phyloP scores from a whole-genome alignment of 2,113 vertebrate genomes.

The Haemorhous mexicanus region DNA sequence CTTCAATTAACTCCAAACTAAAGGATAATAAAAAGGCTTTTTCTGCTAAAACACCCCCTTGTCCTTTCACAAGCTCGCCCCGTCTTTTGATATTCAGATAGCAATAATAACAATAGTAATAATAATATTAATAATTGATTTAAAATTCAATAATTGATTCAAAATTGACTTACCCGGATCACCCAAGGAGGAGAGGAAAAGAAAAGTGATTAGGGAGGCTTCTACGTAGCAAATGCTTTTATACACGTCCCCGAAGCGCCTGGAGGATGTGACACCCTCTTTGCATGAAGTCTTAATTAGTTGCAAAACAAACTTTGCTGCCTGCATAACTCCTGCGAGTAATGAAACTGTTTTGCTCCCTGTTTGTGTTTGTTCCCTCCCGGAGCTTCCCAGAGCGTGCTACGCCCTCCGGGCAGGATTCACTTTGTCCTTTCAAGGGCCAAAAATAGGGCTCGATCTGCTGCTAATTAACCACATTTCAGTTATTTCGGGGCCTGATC shows the following conservation, averaged over 20 bases:
- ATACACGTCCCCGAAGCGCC: conserved; percentile 44
- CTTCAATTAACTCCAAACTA: not conserved
- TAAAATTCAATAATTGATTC: conserved; percentile 25
- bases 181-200: conserved; percentile 41
- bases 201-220: conserved; percentile 41
- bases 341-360: conserved; percentile 62
- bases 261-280: conserved; percentile 65
- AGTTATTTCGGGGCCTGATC: not conserved
- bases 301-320: conserved; percentile 66
- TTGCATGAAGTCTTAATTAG: conserved; percentile 60
- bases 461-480: not conserved
- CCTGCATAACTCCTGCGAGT: conserved; percentile 56
- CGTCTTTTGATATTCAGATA: not conserved
- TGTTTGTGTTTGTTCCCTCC: conserved; percentile 19
- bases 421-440: not conserved
- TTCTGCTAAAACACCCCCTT: not conserved
- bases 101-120: not conserved
- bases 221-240: conserved; percentile 54
- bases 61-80: not conserved
- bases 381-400: not conserved
- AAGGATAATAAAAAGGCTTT: not conserved
- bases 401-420: not conserved
- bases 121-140: conserved; percentile 1
- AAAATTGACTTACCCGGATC: conserved; percentile 48
- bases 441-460: not conserved